phyloP scores from a whole-genome alignment of 2,113 vertebrate genomes.

The Phasianus colchicus region DNA sequence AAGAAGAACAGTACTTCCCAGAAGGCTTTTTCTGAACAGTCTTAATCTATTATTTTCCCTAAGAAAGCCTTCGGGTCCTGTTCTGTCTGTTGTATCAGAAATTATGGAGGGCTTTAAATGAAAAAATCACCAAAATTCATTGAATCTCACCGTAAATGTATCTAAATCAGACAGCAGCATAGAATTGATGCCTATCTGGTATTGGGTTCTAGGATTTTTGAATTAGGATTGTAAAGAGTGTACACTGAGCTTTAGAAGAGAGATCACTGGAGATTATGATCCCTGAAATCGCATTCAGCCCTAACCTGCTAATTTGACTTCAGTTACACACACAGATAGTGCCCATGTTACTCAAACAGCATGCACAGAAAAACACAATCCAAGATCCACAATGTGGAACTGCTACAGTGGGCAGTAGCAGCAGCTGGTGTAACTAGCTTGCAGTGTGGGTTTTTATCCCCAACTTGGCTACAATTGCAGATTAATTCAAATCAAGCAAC shows the following conservation, averaged over 20 bases:
- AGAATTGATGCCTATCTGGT: neutral
- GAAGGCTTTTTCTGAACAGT: slow-evolving; percentile 12
- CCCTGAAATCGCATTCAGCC: neutral
- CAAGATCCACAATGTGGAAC: neutral
- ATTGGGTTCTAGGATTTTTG: slow-evolving; percentile 13
- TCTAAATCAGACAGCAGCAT: neutral
- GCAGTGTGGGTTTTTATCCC: neutral
- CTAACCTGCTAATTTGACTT: neutral
- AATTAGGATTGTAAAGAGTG: slow-evolving; percentile 2
- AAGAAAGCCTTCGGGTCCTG: neutral
- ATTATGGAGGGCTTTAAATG: neutral
- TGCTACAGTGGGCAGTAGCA: neutral
- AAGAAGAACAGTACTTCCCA: neutral
- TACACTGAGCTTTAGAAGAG: neutral
- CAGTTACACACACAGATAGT: neutral
- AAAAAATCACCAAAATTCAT: neutral
- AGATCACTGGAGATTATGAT: neutral
- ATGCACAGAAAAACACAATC: neutral
- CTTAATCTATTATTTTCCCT: slow-evolving; percentile 9
- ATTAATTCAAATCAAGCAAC: neutral
- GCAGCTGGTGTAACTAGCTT: neutral
- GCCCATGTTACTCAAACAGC: neutral
- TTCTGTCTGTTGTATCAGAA: neutral
- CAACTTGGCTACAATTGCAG: neutral
- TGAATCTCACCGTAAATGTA: neutral